phyloP scores from a whole-genome alignment of 2,888 invertebrate species.

The Drosophila vallismaia region DNA sequence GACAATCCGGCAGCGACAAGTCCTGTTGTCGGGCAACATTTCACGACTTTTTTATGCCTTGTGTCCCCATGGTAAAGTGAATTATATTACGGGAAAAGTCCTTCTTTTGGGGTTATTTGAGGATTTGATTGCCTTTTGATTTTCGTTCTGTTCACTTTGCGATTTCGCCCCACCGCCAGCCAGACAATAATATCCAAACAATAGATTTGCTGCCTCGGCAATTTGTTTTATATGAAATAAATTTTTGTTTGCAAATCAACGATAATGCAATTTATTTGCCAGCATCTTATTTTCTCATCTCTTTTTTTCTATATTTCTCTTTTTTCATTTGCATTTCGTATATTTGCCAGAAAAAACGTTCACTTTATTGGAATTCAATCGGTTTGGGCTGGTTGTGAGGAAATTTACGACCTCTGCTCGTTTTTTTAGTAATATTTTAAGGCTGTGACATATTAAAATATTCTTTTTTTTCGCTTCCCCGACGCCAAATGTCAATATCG shows the following conservation, averaged over 20 bases:
- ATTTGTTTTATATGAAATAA: constrained; percentile 78
- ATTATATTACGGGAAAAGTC: constrained; percentile 51
- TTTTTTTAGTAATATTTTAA: constrained; percentile 20
- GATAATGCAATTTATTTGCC: constrained; percentile 73
- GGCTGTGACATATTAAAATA: constrained; percentile 6
- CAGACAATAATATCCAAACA: constrained; percentile 43
- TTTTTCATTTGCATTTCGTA: constrained; percentile 54
- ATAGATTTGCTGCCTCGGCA: constrained; percentile 70
- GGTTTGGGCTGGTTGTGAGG: constrained; percentile 39
- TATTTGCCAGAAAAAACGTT: constrained; percentile 40
- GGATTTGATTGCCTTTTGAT: constrained; percentile 69
- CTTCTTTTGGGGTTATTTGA: constrained; percentile 36
- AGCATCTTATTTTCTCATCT: constrained; percentile 29
- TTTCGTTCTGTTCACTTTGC: constrained; percentile 29
- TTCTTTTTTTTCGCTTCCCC: constrained; percentile 3
- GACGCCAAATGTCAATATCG: constrained; percentile 9
- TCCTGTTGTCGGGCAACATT: constrained; percentile 16
- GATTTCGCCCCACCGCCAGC: constrained; percentile 10
- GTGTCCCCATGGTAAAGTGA: constrained; percentile 38
- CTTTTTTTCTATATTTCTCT: constrained; percentile 43
- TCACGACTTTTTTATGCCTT: constrained; percentile 36
- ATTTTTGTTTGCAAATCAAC: constrained; percentile 68
- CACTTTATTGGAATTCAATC: constrained; percentile 52
- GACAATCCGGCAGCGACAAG: constrained; percentile 10
- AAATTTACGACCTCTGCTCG: constrained; percentile 55